A percentile compares a stretch with the other conserved stretches of the same genome.
These are phyloP conservation scores for Siderastrea radians DNA, from an alignment of 92 coral and sea anemone genomes.

Conservation along the genomic window DNA sequence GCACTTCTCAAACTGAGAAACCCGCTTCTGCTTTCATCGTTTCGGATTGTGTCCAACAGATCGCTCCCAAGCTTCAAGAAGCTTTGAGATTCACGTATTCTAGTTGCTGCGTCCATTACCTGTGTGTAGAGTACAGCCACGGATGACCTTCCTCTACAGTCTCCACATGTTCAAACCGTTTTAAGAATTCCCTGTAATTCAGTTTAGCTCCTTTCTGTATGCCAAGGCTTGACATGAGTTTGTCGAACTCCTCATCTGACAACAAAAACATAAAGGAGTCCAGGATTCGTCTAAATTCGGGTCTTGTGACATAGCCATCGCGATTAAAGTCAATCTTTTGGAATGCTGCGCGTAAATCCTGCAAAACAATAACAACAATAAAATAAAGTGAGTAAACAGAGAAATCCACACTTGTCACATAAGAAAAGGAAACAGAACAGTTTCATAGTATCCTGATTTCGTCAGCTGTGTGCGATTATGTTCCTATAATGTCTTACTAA, in stretches of 20 bases:
- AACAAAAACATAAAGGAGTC: conserved; percentile 88
- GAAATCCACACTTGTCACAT: not conserved
- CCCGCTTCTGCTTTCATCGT: too few species aligned
- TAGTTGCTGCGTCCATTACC: conserved; percentile 43
- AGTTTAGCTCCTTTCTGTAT: conserved; percentile 89
- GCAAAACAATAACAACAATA: not conserved
- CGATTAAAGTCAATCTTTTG: conserved; percentile 94
- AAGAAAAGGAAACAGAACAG: too few species aligned
- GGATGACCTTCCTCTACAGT: conserved; percentile 93
- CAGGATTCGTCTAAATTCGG: conserved; percentile 92
- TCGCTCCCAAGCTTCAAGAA: not conserved
- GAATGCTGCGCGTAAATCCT: conserved; percentile 97
- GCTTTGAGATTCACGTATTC: not conserved
- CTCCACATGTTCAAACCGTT: conserved; percentile 92
- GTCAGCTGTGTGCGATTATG: too few species aligned
- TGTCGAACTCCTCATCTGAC: conserved; percentile 93
- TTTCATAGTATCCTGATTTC: too few species aligned
- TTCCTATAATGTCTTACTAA: too few species aligned
- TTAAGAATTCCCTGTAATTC: conserved; percentile 90
- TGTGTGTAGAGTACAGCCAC: conserved; percentile 91
- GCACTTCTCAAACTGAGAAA: too few species aligned
- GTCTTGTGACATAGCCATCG: conserved; percentile 86
- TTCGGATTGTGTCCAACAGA: too few species aligned
- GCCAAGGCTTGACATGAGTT: conserved; percentile 80
- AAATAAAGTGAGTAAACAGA: not conserved